Evolutionary conservation across 2,797 vertebrate species (phyloP), one percentile per base, ranked within the genome.

Genomic region (Phataginus tetradactyla): DNA sequence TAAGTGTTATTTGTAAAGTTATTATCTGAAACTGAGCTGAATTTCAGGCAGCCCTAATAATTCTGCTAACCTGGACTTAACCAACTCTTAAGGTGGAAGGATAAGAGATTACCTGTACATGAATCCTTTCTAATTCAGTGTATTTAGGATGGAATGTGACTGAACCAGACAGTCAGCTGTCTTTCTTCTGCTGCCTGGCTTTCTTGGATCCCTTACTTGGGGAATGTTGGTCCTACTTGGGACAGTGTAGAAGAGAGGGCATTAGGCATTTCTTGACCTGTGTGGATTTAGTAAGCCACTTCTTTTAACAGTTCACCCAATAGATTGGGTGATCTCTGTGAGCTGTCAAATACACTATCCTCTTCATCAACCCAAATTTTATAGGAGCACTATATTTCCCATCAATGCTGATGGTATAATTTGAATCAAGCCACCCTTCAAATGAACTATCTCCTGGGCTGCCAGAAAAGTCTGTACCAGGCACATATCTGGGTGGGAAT

Each of bases 401-500:
- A 23, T 78, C 45, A 90, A 75, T 94, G 77, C 84, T 66, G 42
- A 66, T 74, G 51, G 53, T 64, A 61, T 4, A 39, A 4, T 45
- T 95, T 83, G 87, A 91, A 87, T 92, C 96, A 64, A 78, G 69
- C 85, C 53, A 12, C 75, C 83, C 55, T 95, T 89, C 63, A 51
- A 78, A 32, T 84, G 71, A 59, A 12, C 55, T 95, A 95, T 95
- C 78, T 29, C 0, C 55, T 18, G 27, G 66, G 39, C 57, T 88
- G 95, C 97, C 95, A 96, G 93, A 94, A 97, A 90, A 95, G 92
- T 81, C 93, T 90, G 96, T 96, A 97, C 97, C 97, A 98, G 96
- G 97, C 93, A 96, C 96, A 92, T 95, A 96, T 83, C 96, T 97
- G 93, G 97, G 95, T 93, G 96, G 97, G 84, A 96, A 96, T 96